These are phyloP conservation scores for Drosophila fungiperda DNA, from an alignment of 2,888 invertebrate genomes.

Conservation along the genomic window DNA sequence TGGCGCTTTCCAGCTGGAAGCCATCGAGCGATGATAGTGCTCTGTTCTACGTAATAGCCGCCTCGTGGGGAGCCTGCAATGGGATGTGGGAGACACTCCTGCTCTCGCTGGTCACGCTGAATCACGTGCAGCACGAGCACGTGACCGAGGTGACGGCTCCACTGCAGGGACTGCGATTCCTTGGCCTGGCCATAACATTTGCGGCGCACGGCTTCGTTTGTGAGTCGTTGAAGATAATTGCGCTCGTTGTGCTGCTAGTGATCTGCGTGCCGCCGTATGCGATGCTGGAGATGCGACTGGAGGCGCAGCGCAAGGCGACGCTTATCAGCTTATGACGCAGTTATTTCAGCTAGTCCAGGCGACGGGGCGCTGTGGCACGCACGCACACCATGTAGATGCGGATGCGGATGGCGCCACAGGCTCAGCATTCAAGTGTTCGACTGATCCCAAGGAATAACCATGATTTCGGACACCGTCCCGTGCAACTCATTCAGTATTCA, in stretches of 20 bases:
- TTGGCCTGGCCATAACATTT: slow-evolving; percentile 88
- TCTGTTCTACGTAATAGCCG: slow-evolving; percentile 92
- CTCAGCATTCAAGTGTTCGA: slow-evolving; percentile 3
- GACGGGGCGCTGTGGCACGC: slow-evolving; percentile 75
- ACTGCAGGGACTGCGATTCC: slow-evolving; percentile 87
- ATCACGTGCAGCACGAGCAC: slow-evolving; percentile 83
- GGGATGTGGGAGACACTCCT: slow-evolving; percentile 92
- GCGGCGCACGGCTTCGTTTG: slow-evolving; percentile 88
- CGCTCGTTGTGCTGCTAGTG: slow-evolving; percentile 83
- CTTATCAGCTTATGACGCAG: slow-evolving; percentile 84
- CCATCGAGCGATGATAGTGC: slow-evolving; percentile 93
- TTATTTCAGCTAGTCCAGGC: slow-evolving; percentile 84
- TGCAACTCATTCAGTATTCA: slow-evolving; percentile 29
- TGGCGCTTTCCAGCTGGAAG: slow-evolving; percentile 92
- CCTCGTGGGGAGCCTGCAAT: slow-evolving; percentile 94
- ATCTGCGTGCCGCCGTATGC: slow-evolving; percentile 85
- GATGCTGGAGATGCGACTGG: slow-evolving; percentile 84
- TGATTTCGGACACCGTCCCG: slow-evolving; percentile 1
- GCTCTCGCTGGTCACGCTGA: slow-evolving; percentile 84
- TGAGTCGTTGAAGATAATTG: slow-evolving; percentile 84
- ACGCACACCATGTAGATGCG: slow-evolving; percentile 83
- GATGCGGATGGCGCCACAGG: slow-evolving; percentile 12
- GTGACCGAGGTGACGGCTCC: slow-evolving; percentile 85
- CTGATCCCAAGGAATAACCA: slow-evolving; percentile 14
- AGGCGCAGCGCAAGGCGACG: slow-evolving; percentile 84